A percentile compares a stretch with the other conserved stretches of the same genome.
Evolutionary conservation across 2,113 vertebrate species (phyloP).

Genomic region (Arvicanthis niloticus): DNA sequence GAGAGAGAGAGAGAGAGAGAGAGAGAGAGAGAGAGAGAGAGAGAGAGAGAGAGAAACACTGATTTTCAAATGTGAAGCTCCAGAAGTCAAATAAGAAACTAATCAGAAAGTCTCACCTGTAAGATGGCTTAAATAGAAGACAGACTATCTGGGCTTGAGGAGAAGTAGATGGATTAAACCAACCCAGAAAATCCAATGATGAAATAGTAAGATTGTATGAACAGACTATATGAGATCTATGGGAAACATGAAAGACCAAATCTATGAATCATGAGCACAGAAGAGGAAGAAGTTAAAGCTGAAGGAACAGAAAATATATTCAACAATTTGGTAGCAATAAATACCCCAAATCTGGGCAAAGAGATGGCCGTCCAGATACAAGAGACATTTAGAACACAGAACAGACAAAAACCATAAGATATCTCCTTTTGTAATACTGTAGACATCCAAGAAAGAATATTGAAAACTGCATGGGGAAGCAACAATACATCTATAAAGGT

Average conservation of each 20-base stretch:
- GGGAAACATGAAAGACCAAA: neutral
- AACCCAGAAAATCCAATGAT: neutral
- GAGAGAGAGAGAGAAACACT: accelerated
- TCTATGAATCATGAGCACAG: neutral
- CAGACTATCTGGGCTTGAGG: neutral
- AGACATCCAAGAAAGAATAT: neutral
- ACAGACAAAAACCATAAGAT: neutral
- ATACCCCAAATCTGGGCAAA: neutral
- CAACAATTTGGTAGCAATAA: neutral
- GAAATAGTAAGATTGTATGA: neutral
- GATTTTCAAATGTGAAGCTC: neutral
- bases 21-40: neutral
- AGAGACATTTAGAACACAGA: neutral
- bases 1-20: neutral
- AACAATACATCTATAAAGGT: neutral
- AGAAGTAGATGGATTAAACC: neutral
- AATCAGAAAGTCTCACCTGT: neutral
- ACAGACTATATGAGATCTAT: neutral
- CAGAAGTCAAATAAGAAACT: neutral
- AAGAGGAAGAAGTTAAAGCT: neutral
- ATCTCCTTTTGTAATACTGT: neutral
- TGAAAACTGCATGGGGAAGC: neutral
- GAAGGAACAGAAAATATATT: neutral
- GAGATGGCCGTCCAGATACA: neutral
- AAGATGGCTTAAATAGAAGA: neutral